phyloP scores from a whole-genome alignment of 2,888 invertebrate species.

The Physocephala rufipes region DNA sequence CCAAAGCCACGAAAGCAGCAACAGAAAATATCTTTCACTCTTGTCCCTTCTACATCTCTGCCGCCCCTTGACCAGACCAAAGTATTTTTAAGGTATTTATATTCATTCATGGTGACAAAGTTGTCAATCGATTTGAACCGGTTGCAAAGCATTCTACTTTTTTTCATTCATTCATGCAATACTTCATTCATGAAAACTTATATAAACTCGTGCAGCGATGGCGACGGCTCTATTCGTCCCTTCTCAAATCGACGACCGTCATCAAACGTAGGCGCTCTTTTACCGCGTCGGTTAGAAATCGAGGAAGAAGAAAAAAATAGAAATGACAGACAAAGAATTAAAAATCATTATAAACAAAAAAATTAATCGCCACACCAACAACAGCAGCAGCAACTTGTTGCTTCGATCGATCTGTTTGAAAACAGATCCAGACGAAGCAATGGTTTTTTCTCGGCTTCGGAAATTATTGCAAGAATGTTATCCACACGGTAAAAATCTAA shows the following conservation, averaged over 20 bases:
- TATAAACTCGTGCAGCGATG: not conserved
- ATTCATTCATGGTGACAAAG: not conserved
- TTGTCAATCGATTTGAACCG: not conserved
- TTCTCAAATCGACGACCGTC: not conserved
- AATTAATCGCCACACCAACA: no score
- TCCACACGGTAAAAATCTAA: no score
- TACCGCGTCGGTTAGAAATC: not conserved
- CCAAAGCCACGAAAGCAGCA: no score
- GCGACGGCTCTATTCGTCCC: not conserved
- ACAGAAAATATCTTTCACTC: no score
- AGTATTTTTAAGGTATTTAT: no score
- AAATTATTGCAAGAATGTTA: no score
- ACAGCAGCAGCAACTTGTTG: not conserved
- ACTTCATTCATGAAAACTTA: no score
- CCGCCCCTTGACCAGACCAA: no score
- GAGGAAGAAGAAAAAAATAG: not conserved
- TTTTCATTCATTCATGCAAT: constrained; percentile 14
- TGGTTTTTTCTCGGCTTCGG: not conserved
- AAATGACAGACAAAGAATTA: not conserved
- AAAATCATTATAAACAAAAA: not conserved
- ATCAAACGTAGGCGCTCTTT: not conserved
- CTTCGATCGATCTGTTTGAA: not conserved
- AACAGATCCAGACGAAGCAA: not conserved
- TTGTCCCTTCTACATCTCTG: no score
- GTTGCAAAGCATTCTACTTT: not conserved